Evolutionary conservation across 2,113 vertebrate genomes (phyloP).

Genomic region (Dromaius novaehollandiae): DNA sequence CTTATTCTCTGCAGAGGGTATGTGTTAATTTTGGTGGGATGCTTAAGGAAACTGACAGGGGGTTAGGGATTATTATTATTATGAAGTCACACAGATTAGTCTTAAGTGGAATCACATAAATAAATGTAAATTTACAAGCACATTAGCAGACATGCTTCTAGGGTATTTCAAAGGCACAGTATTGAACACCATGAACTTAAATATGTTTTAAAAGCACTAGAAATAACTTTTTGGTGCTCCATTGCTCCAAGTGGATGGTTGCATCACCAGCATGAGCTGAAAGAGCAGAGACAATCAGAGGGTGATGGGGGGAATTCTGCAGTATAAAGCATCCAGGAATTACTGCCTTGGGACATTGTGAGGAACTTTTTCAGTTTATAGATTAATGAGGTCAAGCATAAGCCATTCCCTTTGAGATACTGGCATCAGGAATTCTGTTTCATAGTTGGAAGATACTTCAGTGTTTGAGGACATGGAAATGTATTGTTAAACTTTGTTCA

Average conservation of each 20-base stretch:
- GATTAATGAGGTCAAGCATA: neutral
- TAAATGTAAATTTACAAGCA: neutral
- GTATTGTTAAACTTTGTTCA: neutral
- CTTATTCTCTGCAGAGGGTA: neutral
- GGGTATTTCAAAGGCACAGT: neutral
- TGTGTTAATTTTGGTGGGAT: neutral
- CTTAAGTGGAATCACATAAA: neutral
- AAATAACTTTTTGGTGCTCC: neutral
- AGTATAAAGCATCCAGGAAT: neutral
- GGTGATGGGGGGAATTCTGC: slow-evolving; percentile 12
- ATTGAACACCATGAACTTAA: neutral
- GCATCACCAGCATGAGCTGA: neutral
- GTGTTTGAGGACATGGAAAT: neutral
- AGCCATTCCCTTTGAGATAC: neutral
- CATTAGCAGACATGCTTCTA: neutral
- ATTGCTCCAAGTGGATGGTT: neutral
- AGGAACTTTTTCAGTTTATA: neutral
- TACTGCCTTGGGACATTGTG: neutral
- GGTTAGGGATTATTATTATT: neutral
- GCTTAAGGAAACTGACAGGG: neutral
- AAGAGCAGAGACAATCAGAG: neutral
- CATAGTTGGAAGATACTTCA: neutral
- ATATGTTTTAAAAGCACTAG: neutral
- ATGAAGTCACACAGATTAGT: neutral
- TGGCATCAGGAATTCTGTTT: neutral